Base-by-base conservation (phyloP, 2,113 vertebrate genomes). In the Myotis yumanensis region DNA sequence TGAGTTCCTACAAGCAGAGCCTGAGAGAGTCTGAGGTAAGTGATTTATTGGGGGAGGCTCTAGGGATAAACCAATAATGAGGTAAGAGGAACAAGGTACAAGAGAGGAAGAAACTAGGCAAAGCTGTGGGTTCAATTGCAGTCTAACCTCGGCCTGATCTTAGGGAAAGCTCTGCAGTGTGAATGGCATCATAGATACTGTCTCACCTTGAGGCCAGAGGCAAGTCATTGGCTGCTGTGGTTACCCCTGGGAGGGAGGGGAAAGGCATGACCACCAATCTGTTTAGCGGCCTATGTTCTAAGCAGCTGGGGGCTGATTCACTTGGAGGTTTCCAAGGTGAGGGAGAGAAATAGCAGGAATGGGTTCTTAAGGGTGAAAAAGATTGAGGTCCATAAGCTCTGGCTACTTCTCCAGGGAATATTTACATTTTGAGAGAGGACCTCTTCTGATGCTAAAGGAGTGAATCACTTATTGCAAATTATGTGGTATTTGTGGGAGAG, bases 391-490 rank as follows among this genome's bases (percentile, higher is more conserved):
- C 28, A 30, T 54, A 64, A 32, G 11, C 30, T 85, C 35, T 35
- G 46, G 40, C 52, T 80, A 6, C 46, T 54, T 75, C 43, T 86
- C 54, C 64, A 6, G 37, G 66, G 28, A 85, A 68, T 43, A 77
- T 22, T 30, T 59, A 28, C 22, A 12, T 89, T 48, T 93, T 87
- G 46, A 59, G 76, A 80, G 91, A 54, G 76, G 59, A 66, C 15
- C 7, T 89, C 86, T 89, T 91, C 64, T 40, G 51, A 51, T 86
- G 81, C 51, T 82, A 79, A 94, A 51, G 37, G 43, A 93, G 37
- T 51, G 11, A 81, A 72, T 81, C 43, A 40, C n/a, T 94, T 59
- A 23, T 37, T 87, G 43, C 37, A 93, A 92, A 77, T 85, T 88
- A 52, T 40, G 23, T 66, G 28, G 28, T 66, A 18, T 95, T 90